These are phyloP conservation scores for Lampris megalopsis DNA, from an alignment of 2,113 vertebrate genomes.

Conservation along the genomic window DNA sequence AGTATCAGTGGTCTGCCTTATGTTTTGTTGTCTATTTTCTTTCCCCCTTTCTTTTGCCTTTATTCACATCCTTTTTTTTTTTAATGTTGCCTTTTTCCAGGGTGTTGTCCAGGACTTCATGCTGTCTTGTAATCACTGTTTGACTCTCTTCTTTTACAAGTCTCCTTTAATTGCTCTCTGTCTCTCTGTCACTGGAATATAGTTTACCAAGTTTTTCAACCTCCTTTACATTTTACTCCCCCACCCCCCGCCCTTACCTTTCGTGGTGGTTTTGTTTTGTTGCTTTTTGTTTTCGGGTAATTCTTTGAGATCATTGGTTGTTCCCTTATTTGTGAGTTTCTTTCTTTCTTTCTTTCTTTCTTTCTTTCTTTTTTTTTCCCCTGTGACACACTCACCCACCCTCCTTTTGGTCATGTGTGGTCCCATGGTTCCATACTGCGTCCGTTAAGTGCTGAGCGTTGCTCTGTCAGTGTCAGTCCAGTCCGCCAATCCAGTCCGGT, in stretches of 20 bases:
- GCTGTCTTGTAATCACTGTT: slow-evolving; percentile 83
- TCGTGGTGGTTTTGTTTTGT: slow-evolving; percentile 75
- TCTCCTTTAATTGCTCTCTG: slow-evolving; percentile 40
- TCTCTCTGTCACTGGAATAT: neutral
- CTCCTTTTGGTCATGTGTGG: slow-evolving; percentile 63
- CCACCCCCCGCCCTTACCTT: slow-evolving; percentile 23
- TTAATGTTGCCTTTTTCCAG: slow-evolving; percentile 86
- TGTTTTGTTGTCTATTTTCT: slow-evolving; percentile 61
- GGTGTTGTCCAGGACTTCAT: slow-evolving; percentile 88
- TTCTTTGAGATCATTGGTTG: slow-evolving; percentile 57
- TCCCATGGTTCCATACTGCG: slow-evolving; percentile 73
- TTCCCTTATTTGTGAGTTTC: slow-evolving; percentile 65
- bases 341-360: slow-evolving; percentile 54
- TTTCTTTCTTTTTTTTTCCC: slow-evolving; percentile 58
- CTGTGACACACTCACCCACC: slow-evolving; percentile 70
- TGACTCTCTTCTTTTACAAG: slow-evolving; percentile 64
- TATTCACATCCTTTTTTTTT: slow-evolving; percentile 68
- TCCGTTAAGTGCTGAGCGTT: slow-evolving; percentile 75
- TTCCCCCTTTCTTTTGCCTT: slow-evolving; percentile 47
- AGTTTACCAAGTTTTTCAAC: slow-evolving; percentile 48
- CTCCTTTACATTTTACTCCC: slow-evolving; percentile 53
- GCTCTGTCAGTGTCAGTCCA: slow-evolving; percentile 71
- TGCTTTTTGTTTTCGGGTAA: slow-evolving; percentile 57
- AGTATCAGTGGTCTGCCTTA: slow-evolving; percentile 75
- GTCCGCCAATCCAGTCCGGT: slow-evolving; percentile 66